These are phyloP conservation scores for Drosophila kanapiae DNA, from an alignment of 1,140 invertebrate genomes.

Conservation along the genomic window DNA sequence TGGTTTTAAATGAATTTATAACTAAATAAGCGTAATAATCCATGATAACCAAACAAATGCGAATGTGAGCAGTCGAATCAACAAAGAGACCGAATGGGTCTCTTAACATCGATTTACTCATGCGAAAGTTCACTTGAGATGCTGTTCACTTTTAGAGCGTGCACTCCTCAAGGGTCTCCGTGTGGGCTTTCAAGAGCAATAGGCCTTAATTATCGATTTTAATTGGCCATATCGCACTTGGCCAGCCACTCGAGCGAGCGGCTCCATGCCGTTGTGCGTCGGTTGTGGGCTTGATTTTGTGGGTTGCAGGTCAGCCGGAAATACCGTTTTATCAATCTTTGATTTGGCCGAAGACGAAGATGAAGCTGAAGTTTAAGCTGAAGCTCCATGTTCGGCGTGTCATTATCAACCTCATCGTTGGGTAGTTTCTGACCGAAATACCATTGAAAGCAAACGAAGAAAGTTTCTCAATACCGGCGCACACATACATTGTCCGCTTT, in stretches of 20 bases:
- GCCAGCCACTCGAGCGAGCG: conserved; percentile 17
- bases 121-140: conserved; percentile 19
- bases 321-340: conserved; percentile 74
- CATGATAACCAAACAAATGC: neutral
- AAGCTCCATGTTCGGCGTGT: conserved; percentile 19
- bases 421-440: conserved; percentile 75
- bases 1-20: neutral
- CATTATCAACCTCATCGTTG: conserved; percentile 47
- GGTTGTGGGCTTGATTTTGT: conserved; percentile 7
- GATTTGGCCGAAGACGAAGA: conserved; percentile 18
- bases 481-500: conserved; percentile 41
- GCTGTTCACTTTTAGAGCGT: conserved; percentile 18
- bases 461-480: conserved; percentile 67
- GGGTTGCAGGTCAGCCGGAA: conserved; percentile 62
- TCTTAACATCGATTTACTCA: conserved; percentile 1
- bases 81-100: neutral
- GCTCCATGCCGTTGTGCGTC: conserved; percentile 33
- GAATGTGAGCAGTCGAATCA: neutral
- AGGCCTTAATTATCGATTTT: conserved; percentile 68
- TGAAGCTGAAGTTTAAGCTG: conserved; percentile 1
- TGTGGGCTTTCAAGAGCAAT: conserved; percentile 35
- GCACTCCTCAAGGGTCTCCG: conserved; percentile 15
- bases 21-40: neutral
- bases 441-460: conserved; percentile 82
- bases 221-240: conserved; percentile 60